phyloP scores from a whole-genome alignment of 2,113 vertebrate species.

The Atherinomorus stipes region DNA sequence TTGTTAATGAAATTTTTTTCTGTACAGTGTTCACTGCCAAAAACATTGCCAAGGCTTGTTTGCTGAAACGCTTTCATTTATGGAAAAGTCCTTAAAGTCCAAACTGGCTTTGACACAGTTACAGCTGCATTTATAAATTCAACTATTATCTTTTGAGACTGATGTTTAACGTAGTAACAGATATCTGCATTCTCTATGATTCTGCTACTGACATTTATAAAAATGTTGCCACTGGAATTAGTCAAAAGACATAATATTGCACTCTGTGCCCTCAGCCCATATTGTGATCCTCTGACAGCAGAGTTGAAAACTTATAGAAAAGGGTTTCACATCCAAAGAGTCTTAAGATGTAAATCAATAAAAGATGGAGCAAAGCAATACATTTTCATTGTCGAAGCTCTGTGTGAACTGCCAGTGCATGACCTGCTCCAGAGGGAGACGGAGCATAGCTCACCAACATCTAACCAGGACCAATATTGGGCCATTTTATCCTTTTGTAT shows the following conservation, averaged over 20 bases:
- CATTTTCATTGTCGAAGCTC: constrained; percentile 77
- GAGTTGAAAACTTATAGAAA: constrained; percentile 36
- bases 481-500: constrained; percentile 71
- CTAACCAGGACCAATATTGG: constrained; percentile 81
- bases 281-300: constrained; percentile 43
- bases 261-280: not conserved
- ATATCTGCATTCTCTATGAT: constrained; percentile 8
- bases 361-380: constrained; percentile 74
- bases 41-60: not conserved
- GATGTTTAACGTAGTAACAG: constrained; percentile 9
- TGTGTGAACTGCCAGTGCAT: constrained; percentile 73
- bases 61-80: too few species aligned
- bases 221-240: constrained; percentile 12
- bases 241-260: not conserved
- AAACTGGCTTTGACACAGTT: constrained; percentile 3
- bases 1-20: constrained; percentile 6
- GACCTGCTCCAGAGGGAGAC: constrained; percentile 73
- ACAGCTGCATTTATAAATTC: not conserved
- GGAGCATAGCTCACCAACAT: constrained; percentile 67
- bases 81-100: not conserved
- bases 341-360: constrained; percentile 82
- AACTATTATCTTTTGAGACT: not conserved
- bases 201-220: not conserved
- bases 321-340: constrained; percentile 57
- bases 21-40: not conserved